Evolutionary conservation across 1,140 invertebrate genomes (phyloP), one percentile per base, ranked within the genome.

Genomic region (Cotesia typhae): DNA sequence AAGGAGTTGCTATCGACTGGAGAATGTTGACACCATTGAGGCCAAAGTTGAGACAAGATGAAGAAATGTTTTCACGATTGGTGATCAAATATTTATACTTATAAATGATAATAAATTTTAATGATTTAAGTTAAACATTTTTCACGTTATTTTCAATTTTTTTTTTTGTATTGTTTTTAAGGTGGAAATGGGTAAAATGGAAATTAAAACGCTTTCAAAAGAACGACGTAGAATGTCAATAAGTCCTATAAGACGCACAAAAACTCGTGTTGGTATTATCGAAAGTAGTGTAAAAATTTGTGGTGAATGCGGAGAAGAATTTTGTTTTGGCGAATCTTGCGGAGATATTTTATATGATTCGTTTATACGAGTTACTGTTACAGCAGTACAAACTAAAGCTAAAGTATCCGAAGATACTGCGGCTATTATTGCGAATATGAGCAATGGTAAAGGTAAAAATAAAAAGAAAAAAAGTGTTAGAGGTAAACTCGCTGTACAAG

Each of bases 1-100:
- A 93, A 74, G 87, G 91, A 12, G 94, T 96, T 2, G 90, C 94
- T n/a, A 97, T 97, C 67, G 94, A 96, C 78, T 97, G 95, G 95
- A 91, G 92, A 82, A 97, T 97, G 95, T 84, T 97, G 5, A 97
- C 95, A 5, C 92, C 94, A 9, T 80, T 94, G 9, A 87, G 95
- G 77, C 95, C 95, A 0, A 95, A 95, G 80, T 90, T 89, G 2
- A 92, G 93, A 78, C 82, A 91, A 5, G 95, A 97, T 73, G 95
- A 96, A 86, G 94, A 96, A 78, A 94, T 94, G 87, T 96, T 95
- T 82, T 94, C 94, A 41, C 92, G 92, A 80, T 67, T 87, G 79
- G 86, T 85, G 6, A 67, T 20, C 4, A 65, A 41, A 20, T 28
- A 4, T 36, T 10, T 6, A 41, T 64, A 28, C 28, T 28, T 28